Percentiles rank a stretch among this genome's conserved stretches.
Conservation (phyloP, 2,888 invertebrate genomes). For the Drosophila barbarae region DNA sequence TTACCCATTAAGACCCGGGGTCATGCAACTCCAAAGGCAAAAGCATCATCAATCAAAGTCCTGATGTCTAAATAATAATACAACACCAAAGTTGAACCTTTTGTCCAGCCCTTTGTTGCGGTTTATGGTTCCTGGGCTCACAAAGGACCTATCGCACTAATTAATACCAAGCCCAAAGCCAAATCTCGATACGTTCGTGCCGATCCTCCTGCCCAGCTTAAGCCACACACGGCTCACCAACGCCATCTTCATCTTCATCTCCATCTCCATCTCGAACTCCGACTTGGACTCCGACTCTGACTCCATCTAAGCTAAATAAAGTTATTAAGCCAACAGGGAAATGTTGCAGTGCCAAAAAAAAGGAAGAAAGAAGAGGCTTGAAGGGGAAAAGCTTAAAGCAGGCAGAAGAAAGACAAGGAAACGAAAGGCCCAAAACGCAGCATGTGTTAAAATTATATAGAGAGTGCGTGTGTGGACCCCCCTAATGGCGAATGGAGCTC, state of each 20-base stretch:
- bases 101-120: constrained; percentile 16
- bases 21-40: constrained; percentile 14
- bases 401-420: constrained; percentile 18
- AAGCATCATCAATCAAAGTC: constrained; percentile 63
- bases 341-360: constrained; percentile 64
- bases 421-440: constrained; percentile 64
- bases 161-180: constrained; percentile 52
- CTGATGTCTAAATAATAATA: constrained; percentile 73
- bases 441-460: constrained; percentile 74
- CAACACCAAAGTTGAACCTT: constrained; percentile 38
- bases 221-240: constrained; percentile 44
- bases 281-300: constrained; percentile 9
- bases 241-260: constrained; percentile 27
- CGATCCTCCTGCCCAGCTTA: constrained; percentile 26
- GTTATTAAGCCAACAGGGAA: constrained; percentile 65
- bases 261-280: constrained; percentile 9
- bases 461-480: constrained; percentile 74
- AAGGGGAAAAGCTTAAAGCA: constrained; percentile 6
- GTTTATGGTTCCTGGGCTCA: constrained; percentile 41
- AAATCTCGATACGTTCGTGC: constrained; percentile 33
- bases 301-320: constrained; percentile 69
- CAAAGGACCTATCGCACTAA: constrained; percentile 73
- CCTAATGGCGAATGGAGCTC: constrained; percentile 58
- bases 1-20: constrained; percentile 58
- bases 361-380: background rate